These are phyloP conservation scores for Tiphia femorata DNA, from an alignment of 2,888 invertebrate species.

Conservation along the genomic window DNA sequence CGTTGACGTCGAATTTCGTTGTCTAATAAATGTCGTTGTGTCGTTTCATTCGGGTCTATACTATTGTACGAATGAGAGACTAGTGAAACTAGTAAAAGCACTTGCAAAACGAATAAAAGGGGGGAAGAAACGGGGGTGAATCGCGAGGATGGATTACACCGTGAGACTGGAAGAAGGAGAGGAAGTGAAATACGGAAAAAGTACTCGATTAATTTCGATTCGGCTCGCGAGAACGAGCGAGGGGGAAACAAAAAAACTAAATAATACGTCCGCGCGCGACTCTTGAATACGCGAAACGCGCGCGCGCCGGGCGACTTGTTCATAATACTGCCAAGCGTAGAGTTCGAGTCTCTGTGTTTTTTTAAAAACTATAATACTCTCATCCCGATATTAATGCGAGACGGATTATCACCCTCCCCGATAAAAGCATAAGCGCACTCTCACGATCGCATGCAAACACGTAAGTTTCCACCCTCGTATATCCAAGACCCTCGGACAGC, in stretches of 20 bases:
- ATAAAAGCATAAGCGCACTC: no score
- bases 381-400: no score
- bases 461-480: no score
- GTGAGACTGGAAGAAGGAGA: not conserved
- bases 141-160: not conserved
- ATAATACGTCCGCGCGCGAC: slow-evolving; percentile 23
- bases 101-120: slow-evolving; percentile 5
- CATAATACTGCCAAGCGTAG: slow-evolving; percentile 65
- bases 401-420: no score
- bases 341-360: slow-evolving; percentile 55
- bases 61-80: no score
- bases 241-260: slow-evolving; percentile 16
- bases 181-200: slow-evolving; percentile 4
- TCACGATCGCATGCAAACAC: no score
- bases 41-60: slow-evolving; percentile 33
- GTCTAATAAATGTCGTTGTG: slow-evolving; percentile 36
- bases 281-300: slow-evolving; percentile 28
- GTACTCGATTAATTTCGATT: not conserved
- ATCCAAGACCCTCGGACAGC: no score
- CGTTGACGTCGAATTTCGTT: slow-evolving; percentile 60
- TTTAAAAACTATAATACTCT: slow-evolving; percentile 52
- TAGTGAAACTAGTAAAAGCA: not conserved
- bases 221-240: slow-evolving; percentile 7
- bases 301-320: slow-evolving; percentile 53
- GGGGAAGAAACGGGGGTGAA: slow-evolving; percentile 12